Percentiles rank a stretch among this genome's conserved stretches.
Evolutionary conservation across 92 coral and sea anemone species (phyloP).

Genomic region (Phenganax subtilis): DNA sequence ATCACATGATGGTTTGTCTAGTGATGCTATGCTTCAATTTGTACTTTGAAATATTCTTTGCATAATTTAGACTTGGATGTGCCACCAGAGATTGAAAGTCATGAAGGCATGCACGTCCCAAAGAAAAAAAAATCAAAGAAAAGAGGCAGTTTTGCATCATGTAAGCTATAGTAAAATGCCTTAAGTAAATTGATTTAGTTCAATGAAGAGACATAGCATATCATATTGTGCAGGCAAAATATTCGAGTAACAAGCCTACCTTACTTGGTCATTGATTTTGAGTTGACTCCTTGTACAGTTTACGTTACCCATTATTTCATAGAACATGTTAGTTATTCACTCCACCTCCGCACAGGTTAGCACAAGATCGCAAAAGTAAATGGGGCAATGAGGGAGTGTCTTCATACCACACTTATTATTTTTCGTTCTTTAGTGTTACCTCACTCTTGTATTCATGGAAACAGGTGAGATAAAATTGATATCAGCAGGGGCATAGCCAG

Average conservation of each 20-base stretch:
- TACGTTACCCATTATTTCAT: too few relatives aligned
- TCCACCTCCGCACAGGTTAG: not conserved
- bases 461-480: not conserved
- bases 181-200: not conserved
- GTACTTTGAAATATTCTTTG: not conserved
- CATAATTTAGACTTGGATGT: constrained; percentile 29
- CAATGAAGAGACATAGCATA: too few relatives aligned
- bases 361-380: not conserved
- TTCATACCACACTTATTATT: not conserved
- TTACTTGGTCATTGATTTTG: too few relatives aligned
- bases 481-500: too few relatives aligned
- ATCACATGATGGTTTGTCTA: too few relatives aligned
- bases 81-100: constrained; percentile 50
- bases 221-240: too few relatives aligned
- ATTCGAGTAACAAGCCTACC: too few relatives aligned
- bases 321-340: too few relatives aligned
- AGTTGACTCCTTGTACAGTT: too few relatives aligned
- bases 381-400: too few relatives aligned
- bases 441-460: constrained; percentile 35
- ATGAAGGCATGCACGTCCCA: constrained; percentile 53
- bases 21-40: not conserved
- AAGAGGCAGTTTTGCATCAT: constrained; percentile 86
- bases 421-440: constrained; percentile 19
- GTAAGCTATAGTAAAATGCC: constrained; percentile 65
- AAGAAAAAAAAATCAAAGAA: constrained; percentile 65